Evolutionary conservation across 2,888 invertebrate genomes (phyloP).

Genomic region (Scaptomyza reducta): DNA sequence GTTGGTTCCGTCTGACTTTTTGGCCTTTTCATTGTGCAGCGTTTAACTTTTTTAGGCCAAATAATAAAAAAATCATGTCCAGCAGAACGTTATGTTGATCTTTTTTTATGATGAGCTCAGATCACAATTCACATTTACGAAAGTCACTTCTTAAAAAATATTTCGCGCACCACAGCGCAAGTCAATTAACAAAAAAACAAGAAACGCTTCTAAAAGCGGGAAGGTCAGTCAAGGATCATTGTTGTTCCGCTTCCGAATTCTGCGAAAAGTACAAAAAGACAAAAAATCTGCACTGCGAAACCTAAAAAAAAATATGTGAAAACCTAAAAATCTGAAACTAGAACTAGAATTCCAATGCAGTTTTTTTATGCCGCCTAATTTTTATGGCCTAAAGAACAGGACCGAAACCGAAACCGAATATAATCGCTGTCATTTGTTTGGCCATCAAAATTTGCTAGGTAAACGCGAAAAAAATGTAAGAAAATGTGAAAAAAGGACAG

Average conservation of each 20-base stretch:
- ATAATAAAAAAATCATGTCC: conserved; percentile 71
- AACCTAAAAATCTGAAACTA: conserved; percentile 80
- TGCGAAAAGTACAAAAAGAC: conserved; percentile 62
- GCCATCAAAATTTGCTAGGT: conserved; percentile 47
- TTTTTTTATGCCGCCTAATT: conserved; percentile 77
- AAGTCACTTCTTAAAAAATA: conserved; percentile 67
- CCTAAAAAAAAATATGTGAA: conserved; percentile 28
- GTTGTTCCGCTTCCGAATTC: conserved; percentile 74
- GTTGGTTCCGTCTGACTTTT: conserved; percentile 41
- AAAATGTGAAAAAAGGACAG: conserved; percentile 30
- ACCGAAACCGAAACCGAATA: conserved; percentile 68
- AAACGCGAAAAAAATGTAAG: conserved; percentile 22
- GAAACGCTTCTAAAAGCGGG: conserved; percentile 27
- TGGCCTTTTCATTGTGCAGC: conserved; percentile 20
- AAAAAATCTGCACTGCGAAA: too few relatives aligned
- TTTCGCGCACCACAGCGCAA: conserved; percentile 67
- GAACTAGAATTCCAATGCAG: conserved; percentile 81
- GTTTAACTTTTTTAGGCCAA: conserved; percentile 61
- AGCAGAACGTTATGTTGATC: conserved; percentile 31
- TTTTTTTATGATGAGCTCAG: conserved; percentile 65
- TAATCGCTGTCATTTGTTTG: conserved; percentile 73
- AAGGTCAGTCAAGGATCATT: conserved; percentile 58
- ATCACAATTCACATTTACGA: conserved; percentile 44
- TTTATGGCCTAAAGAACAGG: conserved; percentile 80
- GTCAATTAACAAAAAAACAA: conserved; percentile 55